Evolutionary conservation across 2,888 invertebrate species (phyloP).

Genomic region (Polyploca ridens): DNA sequence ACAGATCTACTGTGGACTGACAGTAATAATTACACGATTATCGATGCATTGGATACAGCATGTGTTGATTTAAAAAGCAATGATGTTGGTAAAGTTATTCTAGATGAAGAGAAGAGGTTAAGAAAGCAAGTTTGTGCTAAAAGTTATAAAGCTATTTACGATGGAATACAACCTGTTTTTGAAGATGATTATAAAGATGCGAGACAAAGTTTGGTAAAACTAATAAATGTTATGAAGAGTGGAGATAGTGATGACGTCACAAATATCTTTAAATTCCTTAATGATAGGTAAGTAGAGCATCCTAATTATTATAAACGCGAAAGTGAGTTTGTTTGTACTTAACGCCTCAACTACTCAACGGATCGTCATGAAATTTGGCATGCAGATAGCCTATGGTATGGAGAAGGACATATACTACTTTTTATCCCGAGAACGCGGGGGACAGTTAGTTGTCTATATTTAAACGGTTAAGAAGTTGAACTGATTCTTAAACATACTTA

Average conservation of each 20-base stretch:
- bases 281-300: conserved; percentile 53
- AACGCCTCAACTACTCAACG: too few species aligned
- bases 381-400: too few species aligned
- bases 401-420: too few species aligned
- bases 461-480: too few species aligned
- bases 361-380: too few species aligned
- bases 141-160: conserved; percentile 58
- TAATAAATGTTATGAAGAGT: conserved; percentile 48
- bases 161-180: conserved; percentile 42
- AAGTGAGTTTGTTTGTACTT: too few species aligned
- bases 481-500: too few species aligned
- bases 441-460: too few species aligned
- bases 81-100: conserved; percentile 50
- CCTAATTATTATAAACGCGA: too few species aligned
- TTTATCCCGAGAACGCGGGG: too few species aligned
- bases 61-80: conserved; percentile 59
- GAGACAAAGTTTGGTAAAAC: conserved; percentile 51
- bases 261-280: conserved; percentile 58
- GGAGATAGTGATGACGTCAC: conserved; percentile 32
- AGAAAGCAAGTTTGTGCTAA: conserved; percentile 65
- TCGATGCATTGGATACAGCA: conserved; percentile 49
- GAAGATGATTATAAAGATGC: conserved; percentile 48
- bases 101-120: conserved; percentile 56
- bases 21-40: conserved; percentile 51
- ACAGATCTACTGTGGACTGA: conserved; percentile 61